Evolutionary conservation across 2,888 invertebrate genomes (phyloP).

Genomic region (Cetonia aurata): DNA sequence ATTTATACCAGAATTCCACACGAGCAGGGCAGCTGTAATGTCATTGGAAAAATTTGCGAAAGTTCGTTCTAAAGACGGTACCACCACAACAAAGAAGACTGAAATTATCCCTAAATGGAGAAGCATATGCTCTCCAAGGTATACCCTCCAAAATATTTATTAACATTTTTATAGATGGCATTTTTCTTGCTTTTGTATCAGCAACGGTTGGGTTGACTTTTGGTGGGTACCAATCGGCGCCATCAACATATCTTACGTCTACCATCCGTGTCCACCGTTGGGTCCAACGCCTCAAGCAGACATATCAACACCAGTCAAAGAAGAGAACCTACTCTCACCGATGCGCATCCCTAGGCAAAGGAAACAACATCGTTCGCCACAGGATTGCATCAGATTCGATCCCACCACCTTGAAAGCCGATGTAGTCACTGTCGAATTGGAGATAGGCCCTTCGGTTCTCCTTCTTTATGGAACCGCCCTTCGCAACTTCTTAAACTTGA

Average conservation of each 20-base stretch:
- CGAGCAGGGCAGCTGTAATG: conserved; percentile 84
- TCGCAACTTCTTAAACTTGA: conserved; percentile 88
- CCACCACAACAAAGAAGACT: conserved; percentile 68
- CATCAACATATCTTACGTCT: conserved; percentile 89
- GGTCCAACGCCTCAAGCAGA: conserved; percentile 92
- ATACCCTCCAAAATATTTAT: conserved; percentile 36
- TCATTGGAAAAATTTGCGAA: conserved; percentile 91
- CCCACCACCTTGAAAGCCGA: conserved; percentile 89
- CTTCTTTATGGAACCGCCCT: conserved; percentile 93
- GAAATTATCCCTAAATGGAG: conserved; percentile 81
- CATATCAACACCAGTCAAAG: conserved; percentile 94
- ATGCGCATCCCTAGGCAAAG: conserved; percentile 87
- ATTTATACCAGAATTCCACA: conserved; percentile 92
- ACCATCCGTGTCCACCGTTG: conserved; percentile 91
- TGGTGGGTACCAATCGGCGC: conserved; percentile 97
- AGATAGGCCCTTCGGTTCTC: conserved; percentile 94
- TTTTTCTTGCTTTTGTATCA: conserved; percentile 46
- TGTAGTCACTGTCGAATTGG: conserved; percentile 90
- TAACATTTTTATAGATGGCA: not conserved
- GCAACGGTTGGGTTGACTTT: conserved; percentile 92
- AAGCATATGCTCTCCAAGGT: conserved; percentile 80
- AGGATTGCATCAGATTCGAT: conserved; percentile 84
- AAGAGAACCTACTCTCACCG: conserved; percentile 91
- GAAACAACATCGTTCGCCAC: conserved; percentile 62
- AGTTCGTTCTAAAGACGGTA: conserved; percentile 82